phyloP scores from a whole-genome alignment of 1,140 invertebrate species.

The Drosophila willistoni region DNA sequence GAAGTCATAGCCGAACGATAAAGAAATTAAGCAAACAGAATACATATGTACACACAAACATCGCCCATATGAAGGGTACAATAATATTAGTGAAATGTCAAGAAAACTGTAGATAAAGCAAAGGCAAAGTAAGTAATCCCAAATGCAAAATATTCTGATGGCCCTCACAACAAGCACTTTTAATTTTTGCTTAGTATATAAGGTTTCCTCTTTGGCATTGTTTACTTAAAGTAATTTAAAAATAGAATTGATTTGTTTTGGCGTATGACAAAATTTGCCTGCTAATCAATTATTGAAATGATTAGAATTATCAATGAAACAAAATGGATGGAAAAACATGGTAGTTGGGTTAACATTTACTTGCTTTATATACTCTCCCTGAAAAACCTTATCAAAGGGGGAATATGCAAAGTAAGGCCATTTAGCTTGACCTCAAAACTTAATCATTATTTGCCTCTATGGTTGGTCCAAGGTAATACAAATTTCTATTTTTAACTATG shows the following conservation, averaged over 20 bases:
- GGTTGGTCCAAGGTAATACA: neutral
- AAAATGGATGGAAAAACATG: neutral
- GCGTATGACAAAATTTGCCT: neutral
- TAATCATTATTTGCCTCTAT: neutral
- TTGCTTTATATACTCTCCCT: neutral
- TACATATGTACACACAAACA: neutral
- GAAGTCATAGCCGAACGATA: neutral
- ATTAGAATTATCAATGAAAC: conserved; percentile 57
- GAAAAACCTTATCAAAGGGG: neutral
- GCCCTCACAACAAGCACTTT: too few species aligned
- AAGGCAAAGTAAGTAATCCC: too few species aligned
- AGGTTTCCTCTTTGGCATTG: neutral
- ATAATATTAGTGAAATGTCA: conserved; percentile 5
- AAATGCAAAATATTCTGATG: neutral
- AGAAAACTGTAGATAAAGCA: neutral
- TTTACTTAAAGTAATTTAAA: conserved; percentile 24
- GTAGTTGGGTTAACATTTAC: conserved; percentile 10
- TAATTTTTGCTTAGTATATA: neutral
- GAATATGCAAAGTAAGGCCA: neutral
- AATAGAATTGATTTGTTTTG: conserved; percentile 5
- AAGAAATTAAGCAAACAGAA: conserved; percentile 11
- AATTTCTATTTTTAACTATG: neutral
- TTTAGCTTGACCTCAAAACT: neutral
- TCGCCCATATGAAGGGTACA: neutral
- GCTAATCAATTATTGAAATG: conserved; percentile 6